Conservation (phyloP, 2,113 vertebrate species). For the Cygnus atratus region DNA sequence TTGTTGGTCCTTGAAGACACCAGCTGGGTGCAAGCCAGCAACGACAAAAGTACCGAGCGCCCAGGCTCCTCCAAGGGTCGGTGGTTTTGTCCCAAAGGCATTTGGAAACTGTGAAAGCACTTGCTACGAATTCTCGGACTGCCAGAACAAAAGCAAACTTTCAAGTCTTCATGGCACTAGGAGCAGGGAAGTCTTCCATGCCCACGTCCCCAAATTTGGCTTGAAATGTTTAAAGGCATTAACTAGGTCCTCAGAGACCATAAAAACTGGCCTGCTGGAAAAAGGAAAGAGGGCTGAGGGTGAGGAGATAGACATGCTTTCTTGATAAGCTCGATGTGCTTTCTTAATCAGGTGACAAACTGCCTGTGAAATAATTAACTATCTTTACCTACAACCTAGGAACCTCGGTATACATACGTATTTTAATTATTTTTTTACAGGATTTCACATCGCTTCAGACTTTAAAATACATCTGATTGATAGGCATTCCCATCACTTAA, state of each 20-base stretch:
- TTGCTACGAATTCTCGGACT: neutral
- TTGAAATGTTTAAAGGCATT: neutral
- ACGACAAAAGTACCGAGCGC: neutral
- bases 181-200: neutral
- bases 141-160: neutral
- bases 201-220: accelerated
- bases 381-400: neutral
- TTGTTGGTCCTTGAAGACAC: neutral
- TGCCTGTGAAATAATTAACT: neutral
- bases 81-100: neutral
- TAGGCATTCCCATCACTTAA: neutral
- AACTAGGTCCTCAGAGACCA: neutral
- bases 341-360: neutral
- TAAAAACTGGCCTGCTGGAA: neutral
- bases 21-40: neutral
- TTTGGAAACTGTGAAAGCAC: neutral
- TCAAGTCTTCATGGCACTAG: accelerated
- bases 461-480: neutral
- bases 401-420: neutral
- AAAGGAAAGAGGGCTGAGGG: neutral
- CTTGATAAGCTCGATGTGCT: neutral
- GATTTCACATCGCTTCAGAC: neutral
- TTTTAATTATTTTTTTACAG: neutral
- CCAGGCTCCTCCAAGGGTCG: neutral
- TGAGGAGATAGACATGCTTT: neutral